These are phyloP conservation scores for Poeciliopsis turneri DNA, from an alignment of 2,797 vertebrate genomes.

Conservation along the genomic window DNA sequence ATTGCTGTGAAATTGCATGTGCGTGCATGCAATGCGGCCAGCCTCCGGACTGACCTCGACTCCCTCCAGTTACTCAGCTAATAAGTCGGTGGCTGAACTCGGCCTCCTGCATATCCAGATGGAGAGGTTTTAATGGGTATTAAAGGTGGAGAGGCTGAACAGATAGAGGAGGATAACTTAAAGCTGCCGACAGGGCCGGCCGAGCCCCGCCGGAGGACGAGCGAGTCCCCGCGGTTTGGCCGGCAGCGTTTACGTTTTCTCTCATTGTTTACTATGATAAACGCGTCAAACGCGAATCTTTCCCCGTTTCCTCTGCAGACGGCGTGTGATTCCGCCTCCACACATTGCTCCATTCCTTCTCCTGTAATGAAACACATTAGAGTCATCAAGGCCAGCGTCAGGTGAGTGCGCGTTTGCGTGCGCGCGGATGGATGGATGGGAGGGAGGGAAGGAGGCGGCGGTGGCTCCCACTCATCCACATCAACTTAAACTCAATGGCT, in stretches of 20 bases:
- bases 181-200: constrained; percentile 21
- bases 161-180: constrained; percentile 47
- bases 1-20: constrained; percentile 47
- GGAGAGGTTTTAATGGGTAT: constrained; percentile 70
- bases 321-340: constrained; percentile 35
- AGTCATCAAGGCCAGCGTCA: constrained; percentile 74
- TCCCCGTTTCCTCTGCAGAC: background rate
- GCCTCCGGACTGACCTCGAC: constrained; percentile 52
- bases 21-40: constrained; percentile 16
- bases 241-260: constrained; percentile 24
- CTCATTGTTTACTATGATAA: constrained; percentile 32
- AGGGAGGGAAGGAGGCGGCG: constrained; percentile 17
- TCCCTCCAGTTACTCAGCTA: constrained; percentile 49
- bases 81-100: constrained; percentile 56
- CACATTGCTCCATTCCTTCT: constrained; percentile 53
- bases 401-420: constrained; percentile 45
- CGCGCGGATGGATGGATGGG: constrained; percentile 1
- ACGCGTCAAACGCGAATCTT: background rate
- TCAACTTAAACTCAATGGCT: constrained; percentile 74
- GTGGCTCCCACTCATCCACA: constrained; percentile 62
- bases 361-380: constrained; percentile 72
- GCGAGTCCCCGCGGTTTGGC: constrained; percentile 20
- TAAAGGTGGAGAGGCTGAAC: constrained; percentile 60
- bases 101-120: constrained; percentile 64
- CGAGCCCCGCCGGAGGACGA: constrained; percentile 10